These are phyloP conservation scores for Drosophila kanekoi DNA, from an alignment of 2,888 invertebrate genomes.

Conservation along the genomic window DNA sequence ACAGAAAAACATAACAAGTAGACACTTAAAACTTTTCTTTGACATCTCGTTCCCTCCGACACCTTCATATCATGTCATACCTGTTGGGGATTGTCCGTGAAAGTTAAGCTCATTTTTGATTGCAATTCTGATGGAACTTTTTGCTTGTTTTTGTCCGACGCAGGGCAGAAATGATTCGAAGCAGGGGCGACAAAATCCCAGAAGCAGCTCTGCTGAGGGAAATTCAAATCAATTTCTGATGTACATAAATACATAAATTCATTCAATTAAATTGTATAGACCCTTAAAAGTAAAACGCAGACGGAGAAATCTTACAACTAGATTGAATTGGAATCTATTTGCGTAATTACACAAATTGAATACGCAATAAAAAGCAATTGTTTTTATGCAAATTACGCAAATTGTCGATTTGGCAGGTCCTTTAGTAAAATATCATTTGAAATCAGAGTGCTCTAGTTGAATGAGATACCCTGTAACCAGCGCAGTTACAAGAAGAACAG, in stretches of 20 bases:
- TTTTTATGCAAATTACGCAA: background rate
- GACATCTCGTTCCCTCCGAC: conserved; percentile 1
- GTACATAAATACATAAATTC: background rate
- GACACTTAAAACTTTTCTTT: conserved; percentile 20
- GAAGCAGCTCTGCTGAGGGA: background rate
- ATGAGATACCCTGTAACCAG: too few species aligned
- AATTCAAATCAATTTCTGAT: background rate
- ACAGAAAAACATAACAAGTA: conserved; percentile 7
- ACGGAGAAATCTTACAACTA: background rate
- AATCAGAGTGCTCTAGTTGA: too few species aligned
- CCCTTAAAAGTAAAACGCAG: too few species aligned
- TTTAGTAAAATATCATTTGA: too few species aligned
- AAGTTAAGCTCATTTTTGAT: conserved; percentile 36
- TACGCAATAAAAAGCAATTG: too few species aligned
- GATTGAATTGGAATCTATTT: background rate
- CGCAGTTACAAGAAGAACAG: too few species aligned
- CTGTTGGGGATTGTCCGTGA: conserved; percentile 5
- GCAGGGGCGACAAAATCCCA: background rate
- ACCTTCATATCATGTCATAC: conserved; percentile 6
- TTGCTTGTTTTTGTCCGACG: background rate
- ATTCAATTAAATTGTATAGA: background rate
- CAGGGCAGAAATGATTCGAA: background rate
- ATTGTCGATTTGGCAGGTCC: too few species aligned
- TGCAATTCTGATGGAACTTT: conserved; percentile 25
- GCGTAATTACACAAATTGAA: background rate